Evolutionary conservation across 2,113 vertebrate genomes (phyloP).

Genomic region (Rhineura floridana): DNA sequence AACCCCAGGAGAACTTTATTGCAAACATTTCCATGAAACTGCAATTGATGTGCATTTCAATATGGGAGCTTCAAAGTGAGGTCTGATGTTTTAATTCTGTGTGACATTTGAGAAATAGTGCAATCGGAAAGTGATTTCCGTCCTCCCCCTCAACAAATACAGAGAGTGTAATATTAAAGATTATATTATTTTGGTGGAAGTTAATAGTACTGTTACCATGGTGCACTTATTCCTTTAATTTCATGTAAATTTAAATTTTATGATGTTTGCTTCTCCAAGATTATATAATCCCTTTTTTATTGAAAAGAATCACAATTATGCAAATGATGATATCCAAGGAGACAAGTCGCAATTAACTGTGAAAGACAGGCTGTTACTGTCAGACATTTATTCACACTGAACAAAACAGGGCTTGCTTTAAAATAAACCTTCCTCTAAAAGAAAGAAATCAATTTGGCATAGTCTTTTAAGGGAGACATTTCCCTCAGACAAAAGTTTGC

Average conservation of each 20-base stretch:
- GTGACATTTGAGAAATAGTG: slow-evolving; percentile 67
- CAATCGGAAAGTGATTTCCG: slow-evolving; percentile 61
- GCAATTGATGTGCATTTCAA: slow-evolving; percentile 62
- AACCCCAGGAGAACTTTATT: slow-evolving; percentile 55
- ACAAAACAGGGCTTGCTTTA: slow-evolving; percentile 69
- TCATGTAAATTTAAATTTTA: slow-evolving; percentile 78
- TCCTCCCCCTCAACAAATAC: slow-evolving; percentile 58
- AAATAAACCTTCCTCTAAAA: slow-evolving; percentile 70
- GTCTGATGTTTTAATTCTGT: slow-evolving; percentile 73
- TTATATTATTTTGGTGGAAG: slow-evolving; percentile 71
- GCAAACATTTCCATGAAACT: slow-evolving; percentile 60
- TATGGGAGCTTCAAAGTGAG: slow-evolving; percentile 60
- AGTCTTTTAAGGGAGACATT: slow-evolving; percentile 59
- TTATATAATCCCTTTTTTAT: slow-evolving; percentile 78
- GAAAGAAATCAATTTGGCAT: slow-evolving; percentile 70
- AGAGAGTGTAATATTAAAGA: slow-evolving; percentile 69
- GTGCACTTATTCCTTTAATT: slow-evolving; percentile 78
- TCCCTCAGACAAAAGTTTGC: slow-evolving; percentile 63
- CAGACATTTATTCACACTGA: slow-evolving; percentile 69
- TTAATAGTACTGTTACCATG: slow-evolving; percentile 73
- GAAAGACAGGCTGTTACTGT: slow-evolving; percentile 71
- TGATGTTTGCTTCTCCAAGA: slow-evolving; percentile 78
- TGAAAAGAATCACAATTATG: slow-evolving; percentile 79
- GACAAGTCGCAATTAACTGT: slow-evolving; percentile 78
- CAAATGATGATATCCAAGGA: slow-evolving; percentile 77